A percentile compares a stretch with the other conserved stretches of the same genome.
phyloP scores from a whole-genome alignment of 2,888 invertebrate genomes.

The Serripes groenlandicus region DNA sequence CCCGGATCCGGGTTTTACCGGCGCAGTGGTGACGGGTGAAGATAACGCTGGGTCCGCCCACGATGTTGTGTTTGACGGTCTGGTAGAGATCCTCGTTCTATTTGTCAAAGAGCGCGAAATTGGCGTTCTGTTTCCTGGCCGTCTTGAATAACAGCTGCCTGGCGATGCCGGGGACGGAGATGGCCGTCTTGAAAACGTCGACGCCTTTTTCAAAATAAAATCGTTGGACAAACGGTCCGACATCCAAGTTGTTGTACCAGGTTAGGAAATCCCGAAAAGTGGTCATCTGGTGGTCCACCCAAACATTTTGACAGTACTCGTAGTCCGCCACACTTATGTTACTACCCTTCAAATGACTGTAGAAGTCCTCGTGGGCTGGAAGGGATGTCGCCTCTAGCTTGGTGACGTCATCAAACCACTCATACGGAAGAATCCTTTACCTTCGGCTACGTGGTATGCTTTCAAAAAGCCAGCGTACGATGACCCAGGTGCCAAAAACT shows the following conservation, averaged over 20 bases:
- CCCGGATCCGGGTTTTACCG: conserved; percentile 48
- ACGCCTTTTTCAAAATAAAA: conserved; percentile 57
- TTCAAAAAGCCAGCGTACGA: conserved; percentile 48
- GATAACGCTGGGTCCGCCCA: no score
- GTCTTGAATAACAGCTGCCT: conserved; percentile 53
- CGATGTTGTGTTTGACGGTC: conserved; percentile 42
- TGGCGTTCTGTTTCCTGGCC: conserved; percentile 18
- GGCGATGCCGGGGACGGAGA: conserved; percentile 63
- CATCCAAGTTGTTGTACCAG: conserved; percentile 66
- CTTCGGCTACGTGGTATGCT: conserved; percentile 46
- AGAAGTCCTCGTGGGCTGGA: conserved; percentile 14
- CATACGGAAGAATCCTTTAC: conserved; percentile 43
- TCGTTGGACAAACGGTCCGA: conserved; percentile 41
- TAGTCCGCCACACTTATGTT: conserved; percentile 11
- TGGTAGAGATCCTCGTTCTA: conserved; percentile 29
- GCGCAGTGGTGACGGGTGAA: conserved; percentile 45
- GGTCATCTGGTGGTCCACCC: conserved; percentile 59
- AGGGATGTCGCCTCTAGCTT: conserved; percentile 14
- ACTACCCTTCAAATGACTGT: conserved; percentile 11
- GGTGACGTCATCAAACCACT: conserved; percentile 16
- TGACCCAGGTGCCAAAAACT: conserved; percentile 51
- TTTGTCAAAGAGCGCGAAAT: conserved; percentile 34
- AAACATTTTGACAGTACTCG: conserved; percentile 41
- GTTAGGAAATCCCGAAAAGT: conserved; percentile 63
- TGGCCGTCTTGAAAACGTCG: conserved; percentile 53